Base-by-base conservation (phyloP, 2,888 invertebrate species). In the Auanema freiburgensis region DNA sequence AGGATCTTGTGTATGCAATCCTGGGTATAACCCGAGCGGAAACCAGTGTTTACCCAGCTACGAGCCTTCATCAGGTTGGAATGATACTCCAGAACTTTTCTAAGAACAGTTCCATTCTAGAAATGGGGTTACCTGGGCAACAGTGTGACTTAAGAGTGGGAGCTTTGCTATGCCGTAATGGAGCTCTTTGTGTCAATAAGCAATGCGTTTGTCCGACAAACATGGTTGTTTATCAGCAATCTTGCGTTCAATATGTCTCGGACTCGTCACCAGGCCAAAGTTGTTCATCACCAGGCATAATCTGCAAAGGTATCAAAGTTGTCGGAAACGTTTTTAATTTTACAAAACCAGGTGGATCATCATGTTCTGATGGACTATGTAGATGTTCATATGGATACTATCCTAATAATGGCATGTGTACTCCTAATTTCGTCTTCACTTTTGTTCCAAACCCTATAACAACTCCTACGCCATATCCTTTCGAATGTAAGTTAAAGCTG, bases 201-300 rank as follows among this genome's bases (percentile, higher is more conserved):
- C 63, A 66, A 21, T 79, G 79, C 58, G 55, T 69, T 2, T 79
- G 79, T 49, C 72, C 75, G 1, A 65, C 65, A 11, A 65, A 72
- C 24, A 59, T 65, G 40, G 71, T 74, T 0, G 60, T 76, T 23
- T 59, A 63, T 44, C 66, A 63, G 6, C 59, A 59, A 3, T 41
- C 51, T 21, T 76, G 76, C 52, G 66, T 74, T 1, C 56, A 59
- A 51, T 71, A 66, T 51, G 57, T 63, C 3, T 71, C 71, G 5
- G 72, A 76, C 42, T 74, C 73, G 2, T 58, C 67, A 50, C 76
- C 76, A 1, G 76, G 76, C 49, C 74, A 77, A 33, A 65, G 70
- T 18, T 77, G 76, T 49, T 51, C 52, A 21, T 59, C 40, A 1
- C 58, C 65, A 12, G 74, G 74, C 52, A 59, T 64, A 5, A 74